Base-by-base conservation (phyloP, 2,888 invertebrate genomes). In the Phaonia tiefii region DNA sequence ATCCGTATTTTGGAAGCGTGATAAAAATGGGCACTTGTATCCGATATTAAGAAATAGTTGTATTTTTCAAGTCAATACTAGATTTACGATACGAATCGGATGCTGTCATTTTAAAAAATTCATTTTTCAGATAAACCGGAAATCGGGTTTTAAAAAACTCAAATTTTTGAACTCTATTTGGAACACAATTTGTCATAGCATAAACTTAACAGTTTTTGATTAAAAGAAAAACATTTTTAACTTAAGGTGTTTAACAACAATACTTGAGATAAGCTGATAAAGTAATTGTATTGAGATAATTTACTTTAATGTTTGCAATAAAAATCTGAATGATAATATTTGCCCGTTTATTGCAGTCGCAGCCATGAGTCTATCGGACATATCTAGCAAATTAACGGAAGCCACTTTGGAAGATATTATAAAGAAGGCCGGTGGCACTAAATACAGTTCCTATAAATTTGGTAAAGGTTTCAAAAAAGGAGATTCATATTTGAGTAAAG, bases 401-500 rank as follows among this genome's bases (percentile, higher is more conserved):
- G 85, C 89, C 8, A 90, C 90, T 0, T 86, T 92, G 1, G 87
- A 90, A 83, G 88, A 89, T 78, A 90, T 92, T 26, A 85, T 92
- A 1, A 77, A 83, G 2, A 89, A 88, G 49, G 86, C 86, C 0
- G 89, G 89, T 3, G 89, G 90, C 22, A 88, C 90, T 1, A 87
- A 88, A 56, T 86, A 92, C 20, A 88, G 89, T 1, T 89, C 90
- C 0, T 92, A 91, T 88, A 87, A 89, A 76, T 92, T 92, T 77
- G 89, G 89, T 0, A 85, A 87, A 25, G 90, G 90, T 7, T 91
- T 89, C 77, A 91, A 91, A 66, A 95, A 94, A 88, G 95, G 95
- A 0, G 95, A 95, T 85, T 94, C 94, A 0, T 95, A 95, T 85
- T 87, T 95, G 65, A 94, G 95, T 84, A 92, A 93, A 79, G 91